A percentile compares a stretch with the other conserved stretches of the same genome.
Conservation (phyloP, 1,140 invertebrate genomes). For the Brachionus plicatilis region DNA sequence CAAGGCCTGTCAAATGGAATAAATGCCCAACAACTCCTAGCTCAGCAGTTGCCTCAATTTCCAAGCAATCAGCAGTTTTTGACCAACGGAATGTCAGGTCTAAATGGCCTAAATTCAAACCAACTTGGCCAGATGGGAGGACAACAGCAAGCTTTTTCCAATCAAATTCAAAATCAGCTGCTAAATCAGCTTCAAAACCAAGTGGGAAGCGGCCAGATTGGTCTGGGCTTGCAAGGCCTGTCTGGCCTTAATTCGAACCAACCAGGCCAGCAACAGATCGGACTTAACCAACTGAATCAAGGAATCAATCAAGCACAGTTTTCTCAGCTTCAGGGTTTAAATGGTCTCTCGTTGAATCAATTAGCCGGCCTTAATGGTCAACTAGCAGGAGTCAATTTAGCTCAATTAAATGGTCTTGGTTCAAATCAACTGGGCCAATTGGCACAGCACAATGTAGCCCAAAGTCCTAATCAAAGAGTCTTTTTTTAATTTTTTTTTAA, state of each 20-base stretch:
- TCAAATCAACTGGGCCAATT: not conserved
- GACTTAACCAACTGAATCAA: not conserved
- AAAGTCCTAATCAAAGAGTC: not conserved
- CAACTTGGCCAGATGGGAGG: not conserved
- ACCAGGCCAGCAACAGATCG: not conserved
- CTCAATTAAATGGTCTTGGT: not conserved
- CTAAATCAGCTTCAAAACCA: not conserved
- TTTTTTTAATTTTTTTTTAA: not conserved
- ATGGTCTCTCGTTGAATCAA: not conserved
- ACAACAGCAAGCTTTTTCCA: not conserved
- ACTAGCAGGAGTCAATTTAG: not conserved
- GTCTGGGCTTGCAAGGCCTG: not conserved
- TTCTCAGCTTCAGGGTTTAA: not conserved
- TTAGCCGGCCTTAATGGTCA: not conserved
- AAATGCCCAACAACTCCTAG: not conserved
- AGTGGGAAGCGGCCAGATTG: not conserved
- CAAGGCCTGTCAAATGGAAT: not conserved
- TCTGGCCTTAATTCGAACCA: not conserved
- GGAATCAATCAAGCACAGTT: not conserved
- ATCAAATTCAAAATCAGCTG: not conserved
- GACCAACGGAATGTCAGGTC: not conserved
- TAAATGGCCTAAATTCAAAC: not conserved
- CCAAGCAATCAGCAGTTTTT: not conserved
- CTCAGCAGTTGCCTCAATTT: not conserved
- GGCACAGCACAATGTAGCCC: not conserved